Base-by-base conservation (phyloP, 2,888 invertebrate species). In the Yponomeuta malinellus region DNA sequence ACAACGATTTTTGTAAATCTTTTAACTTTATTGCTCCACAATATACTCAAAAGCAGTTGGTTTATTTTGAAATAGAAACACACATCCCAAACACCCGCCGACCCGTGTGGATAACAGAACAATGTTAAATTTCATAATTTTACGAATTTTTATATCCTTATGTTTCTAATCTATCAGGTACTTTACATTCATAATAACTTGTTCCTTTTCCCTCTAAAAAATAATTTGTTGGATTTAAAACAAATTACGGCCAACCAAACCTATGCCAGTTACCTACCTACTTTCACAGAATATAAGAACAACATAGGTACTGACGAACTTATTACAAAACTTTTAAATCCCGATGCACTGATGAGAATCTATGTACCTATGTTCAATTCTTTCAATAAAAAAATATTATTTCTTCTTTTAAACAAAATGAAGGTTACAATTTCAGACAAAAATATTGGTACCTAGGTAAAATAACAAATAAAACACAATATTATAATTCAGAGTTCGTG, bases 21-120 rank as follows among this genome's bases (percentile, higher is more conserved):
- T 85, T 85, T 80, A 59, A 79, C 81, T 87, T 87, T 87, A 87
- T 87, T 87, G 87, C 87, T 87, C 85, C 86, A 86, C 83, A 84
- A 84, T 82, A 82, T 85, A 85, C 82, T 85, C 84, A 83, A 79
- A 87, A 86, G 87, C 86, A 59, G 12, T 59, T 15, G 12, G 2
- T 80, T 84, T 81, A 79, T 71, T 74, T 81, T 79, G 82, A 83
- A 81, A 76, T 83, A 83, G 83, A 83, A 83, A 83, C 84, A 85
- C 83, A 83, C 77, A 80, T 82, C n/a, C 80, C 78, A 80, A 82
- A 79, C 77, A 78, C 81, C 82, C 84, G 76, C 80, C 83, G 83
- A 85, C 15, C 33, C 52, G 87, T 87, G 85, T 87, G 82, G 79
- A 82, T 85, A 87, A 84, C 86, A 86, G 83, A 85, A 84, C 76